These are phyloP conservation scores for Lithophane ornitopus DNA, from an alignment of 2,888 invertebrate genomes.

Conservation along the genomic window DNA sequence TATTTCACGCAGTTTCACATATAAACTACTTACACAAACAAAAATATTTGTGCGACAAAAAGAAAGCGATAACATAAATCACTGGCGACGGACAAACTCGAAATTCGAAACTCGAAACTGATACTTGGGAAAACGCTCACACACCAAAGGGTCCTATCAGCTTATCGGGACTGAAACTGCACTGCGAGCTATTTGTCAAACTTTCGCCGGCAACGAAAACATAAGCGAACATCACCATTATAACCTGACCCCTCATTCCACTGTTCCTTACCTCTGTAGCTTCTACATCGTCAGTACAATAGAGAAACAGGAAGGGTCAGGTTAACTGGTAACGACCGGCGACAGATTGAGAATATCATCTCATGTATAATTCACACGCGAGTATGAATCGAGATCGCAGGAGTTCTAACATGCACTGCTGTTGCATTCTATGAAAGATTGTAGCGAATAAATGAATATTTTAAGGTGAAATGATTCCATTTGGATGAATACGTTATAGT, in stretches of 20 bases:
- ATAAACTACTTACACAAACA: conserved; percentile 65
- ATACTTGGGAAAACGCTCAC: conserved; percentile 76
- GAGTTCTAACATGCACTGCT: conserved; percentile 76
- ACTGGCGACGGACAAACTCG: conserved; percentile 71
- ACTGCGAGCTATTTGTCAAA: conserved; percentile 85
- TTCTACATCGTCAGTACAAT: neutral
- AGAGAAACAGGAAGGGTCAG: conserved; percentile 63
- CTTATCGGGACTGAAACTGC: conserved; percentile 83
- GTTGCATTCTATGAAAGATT: conserved; percentile 79
- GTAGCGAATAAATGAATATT: conserved; percentile 82
- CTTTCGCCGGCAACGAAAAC: conserved; percentile 82
- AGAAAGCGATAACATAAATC: conserved; percentile 76
- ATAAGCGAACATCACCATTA: conserved; percentile 74
- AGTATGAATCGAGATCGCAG: conserved; percentile 79
- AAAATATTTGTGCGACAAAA: conserved; percentile 70
- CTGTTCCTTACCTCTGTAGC: neutral
- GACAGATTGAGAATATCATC: conserved; percentile 86
- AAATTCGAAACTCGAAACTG: conserved; percentile 75
- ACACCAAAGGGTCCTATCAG: conserved; percentile 77
- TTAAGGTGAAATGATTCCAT: conserved; percentile 58
- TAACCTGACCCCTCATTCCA: conserved; percentile 60
- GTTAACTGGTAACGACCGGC: conserved; percentile 73
- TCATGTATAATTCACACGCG: conserved; percentile 87
- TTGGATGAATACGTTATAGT: conserved; percentile 41
- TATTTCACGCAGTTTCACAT: conserved; percentile 55